A percentile compares a stretch with the other conserved stretches of the same genome.
Evolutionary conservation across 2,113 vertebrate genomes (phyloP).

Genomic region (Callorhinus ursinus): DNA sequence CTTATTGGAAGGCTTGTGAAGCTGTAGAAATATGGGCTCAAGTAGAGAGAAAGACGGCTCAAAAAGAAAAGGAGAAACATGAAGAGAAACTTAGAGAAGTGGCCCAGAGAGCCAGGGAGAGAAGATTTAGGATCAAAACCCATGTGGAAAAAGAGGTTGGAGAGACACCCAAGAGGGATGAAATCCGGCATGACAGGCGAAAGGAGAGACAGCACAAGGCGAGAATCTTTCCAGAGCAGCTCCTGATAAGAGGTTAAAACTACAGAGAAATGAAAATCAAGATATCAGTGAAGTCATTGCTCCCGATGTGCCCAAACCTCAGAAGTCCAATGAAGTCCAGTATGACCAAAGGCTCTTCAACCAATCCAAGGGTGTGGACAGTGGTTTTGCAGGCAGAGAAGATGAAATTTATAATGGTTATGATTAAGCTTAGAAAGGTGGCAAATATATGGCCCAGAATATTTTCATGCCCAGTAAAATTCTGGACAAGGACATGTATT

Average conservation of each 20-base stretch:
- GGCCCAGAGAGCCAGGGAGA: slow-evolving; percentile 96
- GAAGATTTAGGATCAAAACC: slow-evolving; percentile 96
- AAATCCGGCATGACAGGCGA: slow-evolving; percentile 94
- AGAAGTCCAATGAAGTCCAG: slow-evolving; percentile 92
- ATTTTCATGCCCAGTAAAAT: slow-evolving; percentile 97
- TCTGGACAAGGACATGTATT: slow-evolving; percentile 93
- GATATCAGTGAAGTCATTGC: slow-evolving; percentile 98
- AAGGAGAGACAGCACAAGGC: slow-evolving; percentile 96
- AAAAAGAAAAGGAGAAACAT: slow-evolving; percentile 98
- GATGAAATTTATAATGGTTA: slow-evolving; percentile 97
- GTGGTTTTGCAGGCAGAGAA: slow-evolving; percentile 96
- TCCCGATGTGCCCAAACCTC: slow-evolving; percentile 93
- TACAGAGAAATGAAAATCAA: slow-evolving; percentile 98
- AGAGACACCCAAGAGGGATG: slow-evolving; percentile 94
- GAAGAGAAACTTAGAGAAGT: slow-evolving; percentile 97
- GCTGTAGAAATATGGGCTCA: slow-evolving; percentile 98
- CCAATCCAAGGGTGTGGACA: slow-evolving; percentile 97
- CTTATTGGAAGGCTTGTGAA: slow-evolving; percentile 97
- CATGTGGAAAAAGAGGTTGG: slow-evolving; percentile 95
- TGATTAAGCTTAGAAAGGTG: slow-evolving; percentile 94
- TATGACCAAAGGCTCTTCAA: slow-evolving; percentile 98
- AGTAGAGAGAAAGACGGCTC: slow-evolving; percentile 98
- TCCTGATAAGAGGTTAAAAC: slow-evolving; percentile 97
- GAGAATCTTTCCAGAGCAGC: slow-evolving; percentile 94
- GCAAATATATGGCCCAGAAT: slow-evolving; percentile 95